Evolutionary conservation across 92 coral and sea anemone genomes (phyloP), one percentile per base, ranked within the genome.

Genomic region (Actinernus sp.): DNA sequence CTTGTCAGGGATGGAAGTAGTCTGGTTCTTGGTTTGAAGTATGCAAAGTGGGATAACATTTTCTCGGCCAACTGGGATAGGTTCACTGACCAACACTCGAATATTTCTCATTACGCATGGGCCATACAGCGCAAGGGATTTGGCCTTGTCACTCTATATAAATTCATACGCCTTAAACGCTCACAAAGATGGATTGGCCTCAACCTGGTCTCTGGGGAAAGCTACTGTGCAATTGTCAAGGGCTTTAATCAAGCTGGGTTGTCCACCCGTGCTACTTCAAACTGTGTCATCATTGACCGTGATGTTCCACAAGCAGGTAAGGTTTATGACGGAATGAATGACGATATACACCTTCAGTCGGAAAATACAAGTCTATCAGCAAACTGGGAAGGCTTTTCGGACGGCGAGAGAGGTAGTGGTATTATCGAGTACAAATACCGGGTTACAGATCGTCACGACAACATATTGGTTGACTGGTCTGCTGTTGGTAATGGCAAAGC

Each of bases 161-260:
- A 49, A 51, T 46, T 41, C 26, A 88, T 91, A 4, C 62, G 87
- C 3, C 30, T 48, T 12, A 88, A 82, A 53, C 52, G 28, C 40
- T 58, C 75, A 22, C 93, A 91, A 0, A 53, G 78, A 51, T 72
- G 84, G 18, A 79, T 74, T 19, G 77, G 83, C 16, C 80, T 91
- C 31, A 53, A 44, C 31, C 74, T 91, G 10, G 22, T 18, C 3
- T 47, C 84, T 8, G 97, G 97, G 21, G 53, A 49, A 11, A 17
- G 25, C 8, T 91, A 91, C 47, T 49, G 65, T 16, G 58, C 78
- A 18, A 61, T 68, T 3, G 55, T 91, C 4, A 74, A 83, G 13
- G 97, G 93, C 31, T 78, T 86, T 0, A 91, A 91, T 53, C 90
- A 91, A 12, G 97, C 83, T 0, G 90, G 90, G 13, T 56, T 87